Evolutionary conservation across 35 echinoderm and acorn worm species (phyloP).

Genomic region (Hemicentrotus pulcherrimus): DNA sequence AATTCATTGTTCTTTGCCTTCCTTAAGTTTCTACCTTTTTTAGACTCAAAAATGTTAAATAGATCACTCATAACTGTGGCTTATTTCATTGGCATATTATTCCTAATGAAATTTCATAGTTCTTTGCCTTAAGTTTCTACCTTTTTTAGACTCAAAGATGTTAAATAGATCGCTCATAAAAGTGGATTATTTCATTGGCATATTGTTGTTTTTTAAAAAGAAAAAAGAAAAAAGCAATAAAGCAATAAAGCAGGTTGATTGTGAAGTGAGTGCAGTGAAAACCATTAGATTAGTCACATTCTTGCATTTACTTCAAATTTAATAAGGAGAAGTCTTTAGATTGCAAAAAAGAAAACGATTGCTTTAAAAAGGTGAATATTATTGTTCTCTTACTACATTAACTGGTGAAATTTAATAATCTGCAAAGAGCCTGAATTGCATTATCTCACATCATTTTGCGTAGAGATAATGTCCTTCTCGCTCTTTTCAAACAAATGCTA

Average conservation of each 20-base stretch:
- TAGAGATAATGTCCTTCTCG: too few relatives aligned
- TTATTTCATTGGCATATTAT: background rate
- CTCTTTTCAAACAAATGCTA: too few relatives aligned
- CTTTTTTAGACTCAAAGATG: too few relatives aligned
- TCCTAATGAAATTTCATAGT: background rate
- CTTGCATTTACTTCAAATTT: background rate
- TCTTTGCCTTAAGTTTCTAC: background rate
- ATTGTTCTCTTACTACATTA: background rate
- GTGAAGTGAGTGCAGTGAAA: background rate
- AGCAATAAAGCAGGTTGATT: background rate
- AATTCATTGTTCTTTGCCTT: background rate
- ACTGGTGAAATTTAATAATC: background rate
- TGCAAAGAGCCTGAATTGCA: background rate
- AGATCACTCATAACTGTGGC: too few relatives aligned
- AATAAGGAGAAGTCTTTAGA: background rate
- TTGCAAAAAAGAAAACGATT: background rate
- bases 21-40: background rate
- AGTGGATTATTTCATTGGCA: background rate
- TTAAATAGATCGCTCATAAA: too few relatives aligned
- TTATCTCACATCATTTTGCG: background rate
- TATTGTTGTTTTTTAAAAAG: too few relatives aligned
- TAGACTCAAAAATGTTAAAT: too few relatives aligned
- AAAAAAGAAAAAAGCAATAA: too few relatives aligned
- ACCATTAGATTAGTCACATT: background rate
- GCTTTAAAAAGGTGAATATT: background rate